Evolutionary conservation across 2,888 invertebrate genomes (phyloP).

Genomic region (Coenonympha arcania): DNA sequence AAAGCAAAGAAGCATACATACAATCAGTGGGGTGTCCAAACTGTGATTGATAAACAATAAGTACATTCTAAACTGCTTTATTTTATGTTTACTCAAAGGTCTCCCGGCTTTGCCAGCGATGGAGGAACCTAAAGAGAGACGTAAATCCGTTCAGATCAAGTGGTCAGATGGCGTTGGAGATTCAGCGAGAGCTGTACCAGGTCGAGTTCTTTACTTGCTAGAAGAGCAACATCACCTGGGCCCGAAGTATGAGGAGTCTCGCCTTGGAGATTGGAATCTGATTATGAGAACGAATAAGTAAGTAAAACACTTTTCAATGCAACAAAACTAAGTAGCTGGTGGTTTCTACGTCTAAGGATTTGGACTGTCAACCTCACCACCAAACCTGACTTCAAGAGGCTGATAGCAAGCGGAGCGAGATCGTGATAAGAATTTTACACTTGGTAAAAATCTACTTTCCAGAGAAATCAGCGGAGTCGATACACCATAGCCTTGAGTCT

Average conservation of each 20-base stretch:
- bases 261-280: conserved; percentile 78
- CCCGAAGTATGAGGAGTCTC: conserved; percentile 76
- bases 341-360: too few relatives aligned
- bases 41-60: too few relatives aligned
- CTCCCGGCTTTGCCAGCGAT: conserved; percentile 78
- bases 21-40: too few relatives aligned
- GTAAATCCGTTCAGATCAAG: conserved; percentile 63
- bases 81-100: conserved; percentile 41
- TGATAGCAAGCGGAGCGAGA: too few relatives aligned
- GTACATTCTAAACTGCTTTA: too few relatives aligned
- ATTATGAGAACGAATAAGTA: conserved; percentile 69
- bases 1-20: too few relatives aligned
- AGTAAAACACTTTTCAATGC: conserved; percentile 24
- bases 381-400: too few relatives aligned
- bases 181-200: conserved; percentile 57
- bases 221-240: conserved; percentile 82
- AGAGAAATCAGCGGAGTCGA: too few relatives aligned
- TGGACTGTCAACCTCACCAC: too few relatives aligned
- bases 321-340: background rate
- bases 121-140: conserved; percentile 73
- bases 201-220: conserved; percentile 72
- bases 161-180: conserved; percentile 66
- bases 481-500: too few relatives aligned
- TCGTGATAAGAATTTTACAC: too few relatives aligned
- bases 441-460: too few relatives aligned